These are phyloP conservation scores for Stratiolaelaps scimitus DNA, from an alignment of 1,140 invertebrate species.

Conservation along the genomic window DNA sequence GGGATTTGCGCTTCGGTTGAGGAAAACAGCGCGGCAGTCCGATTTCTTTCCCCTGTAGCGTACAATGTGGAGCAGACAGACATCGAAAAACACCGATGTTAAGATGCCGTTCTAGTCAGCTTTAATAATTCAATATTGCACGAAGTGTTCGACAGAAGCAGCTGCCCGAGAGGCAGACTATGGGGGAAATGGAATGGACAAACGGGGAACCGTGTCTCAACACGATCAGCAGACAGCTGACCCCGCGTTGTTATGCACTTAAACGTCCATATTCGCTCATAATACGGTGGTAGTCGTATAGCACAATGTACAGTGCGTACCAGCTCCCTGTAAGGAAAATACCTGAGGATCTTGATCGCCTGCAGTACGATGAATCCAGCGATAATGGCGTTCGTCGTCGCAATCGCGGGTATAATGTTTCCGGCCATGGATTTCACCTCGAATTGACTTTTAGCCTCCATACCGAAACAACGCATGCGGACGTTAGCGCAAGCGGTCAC, in stretches of 20 bases:
- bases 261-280: no score
- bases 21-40: no score
- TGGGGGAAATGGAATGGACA: no score
- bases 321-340: neutral
- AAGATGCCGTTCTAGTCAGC: constrained; percentile 41
- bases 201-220: no score
- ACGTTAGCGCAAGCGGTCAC: constrained; percentile 89
- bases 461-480: constrained; percentile 77
- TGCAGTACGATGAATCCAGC: constrained; percentile 84
- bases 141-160: no score
- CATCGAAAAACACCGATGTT: constrained; percentile 40
- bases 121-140: no score
- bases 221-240: no score
- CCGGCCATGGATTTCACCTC: constrained; percentile 98
- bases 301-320: no score
- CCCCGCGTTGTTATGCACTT: no score
- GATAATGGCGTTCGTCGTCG: constrained; percentile 93
- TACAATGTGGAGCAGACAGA: constrained; percentile 39
- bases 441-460: constrained; percentile 71
- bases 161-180: no score
- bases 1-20: no score
- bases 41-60: constrained; percentile 42
- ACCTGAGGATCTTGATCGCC: constrained; percentile 54
- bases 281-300: constrained; percentile 28
- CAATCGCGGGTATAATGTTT: constrained; percentile 93